A percentile compares a stretch with the other conserved stretches of the same genome.
phyloP scores from a whole-genome alignment of 2,797 vertebrate genomes.

The Lophius americanus region DNA sequence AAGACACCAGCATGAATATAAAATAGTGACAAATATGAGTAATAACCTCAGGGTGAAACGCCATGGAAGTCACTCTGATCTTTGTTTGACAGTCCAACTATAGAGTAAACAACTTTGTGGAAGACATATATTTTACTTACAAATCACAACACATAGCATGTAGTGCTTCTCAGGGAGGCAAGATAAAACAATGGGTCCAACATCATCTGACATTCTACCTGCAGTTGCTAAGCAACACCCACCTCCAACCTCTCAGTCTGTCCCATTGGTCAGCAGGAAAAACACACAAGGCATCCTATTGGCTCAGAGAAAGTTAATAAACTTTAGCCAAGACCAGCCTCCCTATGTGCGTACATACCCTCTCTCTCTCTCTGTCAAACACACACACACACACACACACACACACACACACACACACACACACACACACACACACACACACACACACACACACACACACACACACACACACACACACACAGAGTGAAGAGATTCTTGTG shows the following conservation, averaged over 20 bases:
- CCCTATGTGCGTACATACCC: slow-evolving; percentile 61
- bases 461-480: slow-evolving; percentile 53
- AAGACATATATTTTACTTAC: slow-evolving; percentile 68
- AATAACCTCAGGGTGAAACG: slow-evolving; percentile 39
- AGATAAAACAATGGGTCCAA: slow-evolving; percentile 86
- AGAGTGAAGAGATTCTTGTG: slow-evolving; percentile 83
- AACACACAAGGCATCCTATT: slow-evolving; percentile 80
- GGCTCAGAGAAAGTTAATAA: slow-evolving; percentile 86
- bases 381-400: not conserved
- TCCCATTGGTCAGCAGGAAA: slow-evolving; percentile 82
- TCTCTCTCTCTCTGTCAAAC: not conserved
- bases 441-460: not conserved
- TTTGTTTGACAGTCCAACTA: slow-evolving; percentile 63
- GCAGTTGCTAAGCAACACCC: slow-evolving; percentile 91
- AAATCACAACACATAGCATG: slow-evolving; percentile 80
- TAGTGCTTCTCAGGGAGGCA: slow-evolving; percentile 77
- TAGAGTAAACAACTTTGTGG: slow-evolving; percentile 76
- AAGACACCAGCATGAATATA: slow-evolving; percentile 23
- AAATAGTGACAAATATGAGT: slow-evolving; percentile 50
- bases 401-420: not conserved
- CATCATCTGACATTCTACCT: slow-evolving; percentile 87
- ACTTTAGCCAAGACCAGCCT: slow-evolving; percentile 84
- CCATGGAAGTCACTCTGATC: slow-evolving; percentile 49
- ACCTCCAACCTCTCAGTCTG: slow-evolving; percentile 81
- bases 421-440: not conserved